These are phyloP conservation scores for Aplysia californica DNA, from an alignment of 1,140 invertebrate genomes.

Conservation along the genomic window DNA sequence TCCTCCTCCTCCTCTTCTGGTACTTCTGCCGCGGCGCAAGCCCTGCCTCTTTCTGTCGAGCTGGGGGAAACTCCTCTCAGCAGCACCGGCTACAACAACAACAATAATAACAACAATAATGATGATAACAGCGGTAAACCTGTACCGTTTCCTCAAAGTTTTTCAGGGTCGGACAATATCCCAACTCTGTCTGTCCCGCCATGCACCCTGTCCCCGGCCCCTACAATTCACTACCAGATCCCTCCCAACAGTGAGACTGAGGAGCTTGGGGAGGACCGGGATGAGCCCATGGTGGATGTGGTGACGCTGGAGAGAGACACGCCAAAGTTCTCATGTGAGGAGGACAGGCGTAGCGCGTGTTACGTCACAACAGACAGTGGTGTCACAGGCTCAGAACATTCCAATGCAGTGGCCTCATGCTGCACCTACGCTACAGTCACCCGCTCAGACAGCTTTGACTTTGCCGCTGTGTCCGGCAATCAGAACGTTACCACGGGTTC, in stretches of 20 bases:
- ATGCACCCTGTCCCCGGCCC: too few species aligned
- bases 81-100: too few species aligned
- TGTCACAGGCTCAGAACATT: not conserved
- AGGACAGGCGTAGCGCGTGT: too few species aligned
- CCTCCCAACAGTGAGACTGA: too few species aligned
- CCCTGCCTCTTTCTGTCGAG: not conserved
- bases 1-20: not conserved
- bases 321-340: too few species aligned
- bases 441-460: not conserved
- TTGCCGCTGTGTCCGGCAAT: not conserved
- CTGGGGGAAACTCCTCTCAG: not conserved
- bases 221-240: too few species aligned
- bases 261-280: too few species aligned
- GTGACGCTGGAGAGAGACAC: too few species aligned
- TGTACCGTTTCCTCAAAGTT: not conserved
- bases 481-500: not conserved
- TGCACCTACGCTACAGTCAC: not conserved
- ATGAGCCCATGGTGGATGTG: too few species aligned
- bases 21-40: not conserved
- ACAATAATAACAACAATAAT: not conserved
- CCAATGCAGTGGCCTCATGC: not conserved
- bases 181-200: too few species aligned
- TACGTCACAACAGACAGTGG: too few species aligned
- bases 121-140: not conserved
- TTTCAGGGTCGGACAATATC: not conserved